These are phyloP conservation scores for Monodelphis domestica DNA, from an alignment of 2,797 vertebrate species.

Conservation along the genomic window DNA sequence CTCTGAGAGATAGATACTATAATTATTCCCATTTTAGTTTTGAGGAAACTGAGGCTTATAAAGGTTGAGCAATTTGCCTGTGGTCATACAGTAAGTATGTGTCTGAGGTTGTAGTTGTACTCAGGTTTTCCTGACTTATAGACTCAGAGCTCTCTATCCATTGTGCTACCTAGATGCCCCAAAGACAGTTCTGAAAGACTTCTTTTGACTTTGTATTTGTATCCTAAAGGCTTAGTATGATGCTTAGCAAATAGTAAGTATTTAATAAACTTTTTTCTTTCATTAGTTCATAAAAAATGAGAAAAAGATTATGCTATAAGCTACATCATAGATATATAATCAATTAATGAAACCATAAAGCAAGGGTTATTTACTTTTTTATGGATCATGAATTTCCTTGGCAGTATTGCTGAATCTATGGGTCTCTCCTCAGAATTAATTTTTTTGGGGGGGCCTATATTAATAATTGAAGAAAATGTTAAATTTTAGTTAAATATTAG, in stretches of 20 bases:
- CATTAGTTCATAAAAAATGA: neutral
- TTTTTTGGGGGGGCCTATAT: neutral
- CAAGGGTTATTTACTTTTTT: neutral
- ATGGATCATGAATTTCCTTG: neutral
- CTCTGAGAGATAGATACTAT: neutral
- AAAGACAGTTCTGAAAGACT: neutral
- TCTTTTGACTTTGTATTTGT: neutral
- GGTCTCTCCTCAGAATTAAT: neutral
- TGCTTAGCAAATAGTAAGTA: neutral
- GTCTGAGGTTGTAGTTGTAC: neutral
- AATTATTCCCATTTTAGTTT: neutral
- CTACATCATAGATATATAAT: neutral
- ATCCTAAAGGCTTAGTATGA: neutral
- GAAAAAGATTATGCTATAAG: neutral
- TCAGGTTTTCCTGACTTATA: neutral
- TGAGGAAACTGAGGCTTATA: neutral
- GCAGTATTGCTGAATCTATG: neutral
- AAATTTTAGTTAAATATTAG: neutral
- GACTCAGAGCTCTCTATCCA: neutral
- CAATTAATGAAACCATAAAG: neutral
- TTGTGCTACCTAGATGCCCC: neutral
- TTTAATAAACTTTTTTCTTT: neutral
- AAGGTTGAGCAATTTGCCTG: neutral
- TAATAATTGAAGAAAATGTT: conserved; percentile 3
- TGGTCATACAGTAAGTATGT: neutral